Evolutionary conservation across 2,113 vertebrate genomes (phyloP).

Genomic region (Cricetomys ansorgei): DNA sequence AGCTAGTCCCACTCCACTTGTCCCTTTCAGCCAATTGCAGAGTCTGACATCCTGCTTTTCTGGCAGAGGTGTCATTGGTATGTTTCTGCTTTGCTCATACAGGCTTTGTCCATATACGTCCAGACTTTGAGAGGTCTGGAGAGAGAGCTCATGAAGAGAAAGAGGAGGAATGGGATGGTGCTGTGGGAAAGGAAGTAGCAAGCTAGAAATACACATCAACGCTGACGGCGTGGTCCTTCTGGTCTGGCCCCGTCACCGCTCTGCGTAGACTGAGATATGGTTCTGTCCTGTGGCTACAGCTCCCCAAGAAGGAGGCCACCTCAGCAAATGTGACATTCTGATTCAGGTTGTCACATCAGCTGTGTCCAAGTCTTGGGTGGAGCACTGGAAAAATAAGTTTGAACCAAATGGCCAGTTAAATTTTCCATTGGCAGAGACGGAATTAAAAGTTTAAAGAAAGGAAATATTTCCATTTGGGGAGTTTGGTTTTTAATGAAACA

Average conservation of each 20-base stretch:
- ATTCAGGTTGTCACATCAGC: neutral
- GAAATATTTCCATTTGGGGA: constrained; percentile 59
- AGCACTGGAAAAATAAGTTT: constrained; percentile 40
- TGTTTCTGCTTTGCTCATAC: neutral
- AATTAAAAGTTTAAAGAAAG: constrained; percentile 27
- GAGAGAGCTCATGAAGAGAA: neutral
- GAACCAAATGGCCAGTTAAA: constrained; percentile 68
- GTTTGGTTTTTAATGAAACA: constrained; percentile 67
- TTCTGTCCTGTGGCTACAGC: rapidly evolving
- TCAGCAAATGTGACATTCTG: rapidly evolving
- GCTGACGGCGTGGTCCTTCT: neutral
- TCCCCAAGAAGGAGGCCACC: neutral
- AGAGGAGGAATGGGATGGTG: neutral
- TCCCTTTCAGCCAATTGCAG: neutral
- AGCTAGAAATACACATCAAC: rapidly evolving
- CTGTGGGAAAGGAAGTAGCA: neutral
- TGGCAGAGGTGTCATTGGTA: neutral
- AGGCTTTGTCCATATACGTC: neutral
- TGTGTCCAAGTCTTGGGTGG: neutral
- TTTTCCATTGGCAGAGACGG: constrained; percentile 59
- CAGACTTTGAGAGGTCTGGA: neutral
- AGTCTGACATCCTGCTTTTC: neutral
- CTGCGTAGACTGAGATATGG: rapidly evolving
- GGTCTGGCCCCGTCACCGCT: rapidly evolving
- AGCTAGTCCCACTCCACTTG: neutral